Percentiles rank a stretch among this genome's conserved stretches.
These are phyloP conservation scores for Bellardia bayeri DNA, from an alignment of 2,888 invertebrate species.

Conservation along the genomic window DNA sequence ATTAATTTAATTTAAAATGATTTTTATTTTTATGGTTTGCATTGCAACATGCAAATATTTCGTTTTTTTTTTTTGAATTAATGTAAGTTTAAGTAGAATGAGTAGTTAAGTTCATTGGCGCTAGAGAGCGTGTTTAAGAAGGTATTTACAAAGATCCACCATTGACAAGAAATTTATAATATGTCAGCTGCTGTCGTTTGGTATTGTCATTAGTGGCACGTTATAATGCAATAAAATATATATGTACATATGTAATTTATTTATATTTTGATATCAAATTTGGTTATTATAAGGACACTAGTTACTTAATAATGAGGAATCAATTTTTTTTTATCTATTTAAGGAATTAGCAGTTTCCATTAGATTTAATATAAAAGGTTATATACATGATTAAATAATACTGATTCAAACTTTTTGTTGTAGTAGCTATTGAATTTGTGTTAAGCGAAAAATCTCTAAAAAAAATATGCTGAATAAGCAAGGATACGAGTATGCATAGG, in stretches of 20 bases:
- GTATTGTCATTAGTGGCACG: conserved; percentile 57
- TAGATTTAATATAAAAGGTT: too few relatives aligned
- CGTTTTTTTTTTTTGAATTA: neutral
- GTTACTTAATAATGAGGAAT: too few relatives aligned
- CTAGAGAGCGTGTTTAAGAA: conserved; percentile 20
- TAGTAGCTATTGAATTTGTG: too few relatives aligned
- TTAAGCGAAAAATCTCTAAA: too few relatives aligned
- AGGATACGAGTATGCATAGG: too few relatives aligned
- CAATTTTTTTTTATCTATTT: too few relatives aligned
- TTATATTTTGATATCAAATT: neutral
- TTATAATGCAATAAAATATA: conserved; percentile 42
- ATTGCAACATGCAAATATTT: neutral
- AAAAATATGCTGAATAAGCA: too few relatives aligned
- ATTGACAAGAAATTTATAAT: conserved; percentile 24
- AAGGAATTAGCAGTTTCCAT: too few relatives aligned
- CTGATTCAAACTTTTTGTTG: too few relatives aligned
- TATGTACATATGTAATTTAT: conserved; percentile 20
- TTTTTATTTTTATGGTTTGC: conserved; percentile 32
- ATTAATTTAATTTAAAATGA: conserved; percentile 21
- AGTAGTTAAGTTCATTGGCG: conserved; percentile 25
- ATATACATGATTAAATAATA: too few relatives aligned
- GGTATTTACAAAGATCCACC: conserved; percentile 8
- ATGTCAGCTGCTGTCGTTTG: conserved; percentile 56
- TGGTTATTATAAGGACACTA: too few relatives aligned
- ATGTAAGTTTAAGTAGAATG: neutral